Evolutionary conservation across 2,113 vertebrate species (phyloP), one percentile per base, ranked within the genome.

Genomic region (Butorides virescens): DNA sequence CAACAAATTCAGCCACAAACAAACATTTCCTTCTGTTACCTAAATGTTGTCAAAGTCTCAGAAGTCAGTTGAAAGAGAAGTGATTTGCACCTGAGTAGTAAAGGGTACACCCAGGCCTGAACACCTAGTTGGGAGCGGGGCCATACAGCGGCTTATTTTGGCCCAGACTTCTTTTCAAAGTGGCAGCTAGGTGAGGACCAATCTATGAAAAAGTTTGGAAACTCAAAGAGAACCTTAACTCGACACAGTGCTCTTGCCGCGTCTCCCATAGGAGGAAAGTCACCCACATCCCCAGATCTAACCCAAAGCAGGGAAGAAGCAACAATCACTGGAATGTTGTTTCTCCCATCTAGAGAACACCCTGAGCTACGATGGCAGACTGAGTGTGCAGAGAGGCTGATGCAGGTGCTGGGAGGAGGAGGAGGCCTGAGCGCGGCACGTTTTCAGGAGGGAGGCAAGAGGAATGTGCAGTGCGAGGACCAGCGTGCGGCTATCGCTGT

Each of bases 311-410:
- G 47, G 47, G 47, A 47, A 21, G 47, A 47, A 47, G 47, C 47
- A 53, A 61, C 39, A 77, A 36, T 5, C 42, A 11, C n/a, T 10
- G 13, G 37, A 78, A 37, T 0, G 0, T 13, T 52, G 47, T 21
- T 80, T 53, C 56, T 82, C 52, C 52, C 58, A 70, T 30, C 58
- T 34, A 53, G 58, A 79, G 70, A 88, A 81, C 10, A 27, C 15
- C 42, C 47, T 53, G 81, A 0, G 1, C 2, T 36, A 14, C 22
- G 7, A 6, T 11, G 3, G 1, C 63, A 71, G 55, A 46, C 6
- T 0, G 25, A 1, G 4, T 11, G n/a, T 23, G 39, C 2, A 1
- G 19, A 20, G 23, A 55, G 26, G 63, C 56, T 18, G 44, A 8
- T 5, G 7, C 0, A 8, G 9, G 42, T 42, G 46, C 42, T 70